phyloP scores from a whole-genome alignment of 2,888 invertebrate genomes.

The Tipula unca region DNA sequence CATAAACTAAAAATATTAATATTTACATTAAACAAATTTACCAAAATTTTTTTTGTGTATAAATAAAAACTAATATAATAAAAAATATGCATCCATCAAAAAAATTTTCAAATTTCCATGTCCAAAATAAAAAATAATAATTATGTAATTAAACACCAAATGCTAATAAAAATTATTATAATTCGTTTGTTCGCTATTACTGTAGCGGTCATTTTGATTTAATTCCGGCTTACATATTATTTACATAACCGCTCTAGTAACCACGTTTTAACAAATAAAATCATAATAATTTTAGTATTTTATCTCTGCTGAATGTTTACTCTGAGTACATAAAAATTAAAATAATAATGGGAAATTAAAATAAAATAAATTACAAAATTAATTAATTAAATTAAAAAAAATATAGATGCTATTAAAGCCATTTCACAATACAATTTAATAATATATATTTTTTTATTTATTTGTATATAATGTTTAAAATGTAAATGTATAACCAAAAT shows the following conservation, averaged over 20 bases:
- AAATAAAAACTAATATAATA: neutral
- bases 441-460: conserved; percentile 16
- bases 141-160: neutral
- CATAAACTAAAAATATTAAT: neutral
- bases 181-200: neutral
- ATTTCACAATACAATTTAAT: conserved; percentile 19
- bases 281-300: neutral
- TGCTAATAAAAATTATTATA: neutral
- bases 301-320: neutral
- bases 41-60: neutral
- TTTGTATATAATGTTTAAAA: conserved; percentile 14
- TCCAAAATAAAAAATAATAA: neutral
- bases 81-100: neutral
- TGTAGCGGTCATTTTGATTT: neutral
- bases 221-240: neutral
- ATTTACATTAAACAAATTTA: neutral
- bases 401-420: conserved; percentile 18
- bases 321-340: neutral
- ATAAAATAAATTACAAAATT: neutral
- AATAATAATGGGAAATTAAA: neutral
- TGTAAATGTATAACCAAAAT: neutral
- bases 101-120: neutral
- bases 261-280: neutral
- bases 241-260: neutral
- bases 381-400: neutral